Evolutionary conservation across 2,113 vertebrate genomes (phyloP).

Genomic region (Vimba vimba): DNA sequence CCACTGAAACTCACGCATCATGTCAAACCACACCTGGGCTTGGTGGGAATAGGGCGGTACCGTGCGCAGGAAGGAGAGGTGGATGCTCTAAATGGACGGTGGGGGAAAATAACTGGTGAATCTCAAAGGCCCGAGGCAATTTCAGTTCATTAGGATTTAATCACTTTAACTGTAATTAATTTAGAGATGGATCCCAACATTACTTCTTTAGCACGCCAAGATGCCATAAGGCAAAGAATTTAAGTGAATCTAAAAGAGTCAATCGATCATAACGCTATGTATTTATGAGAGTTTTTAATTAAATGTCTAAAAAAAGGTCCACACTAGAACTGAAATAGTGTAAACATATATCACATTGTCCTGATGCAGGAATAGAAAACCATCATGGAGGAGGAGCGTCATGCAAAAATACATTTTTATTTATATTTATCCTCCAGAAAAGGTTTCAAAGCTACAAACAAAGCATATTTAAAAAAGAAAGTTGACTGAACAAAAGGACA

Average conservation of each 20-base stretch:
- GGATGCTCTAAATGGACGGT: constrained; percentile 86
- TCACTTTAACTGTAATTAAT: constrained; percentile 51
- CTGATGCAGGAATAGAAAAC: neutral
- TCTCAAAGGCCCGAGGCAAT: constrained; percentile 19
- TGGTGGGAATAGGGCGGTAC: constrained; percentile 98
- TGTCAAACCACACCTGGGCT: constrained; percentile 98
- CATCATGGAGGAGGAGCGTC: neutral
- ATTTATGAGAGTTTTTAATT: constrained; percentile 28
- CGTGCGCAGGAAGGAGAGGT: constrained; percentile 95
- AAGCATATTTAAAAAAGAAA: neutral
- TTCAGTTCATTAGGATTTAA: constrained; percentile 39
- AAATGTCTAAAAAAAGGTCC: neutral
- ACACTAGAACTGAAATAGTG: neutral
- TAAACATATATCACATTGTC: constrained; percentile 5
- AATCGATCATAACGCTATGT: neutral
- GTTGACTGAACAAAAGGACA: neutral
- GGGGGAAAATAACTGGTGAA: neutral
- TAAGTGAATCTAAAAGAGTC: neutral
- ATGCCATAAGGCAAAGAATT: neutral
- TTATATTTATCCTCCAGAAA: neutral
- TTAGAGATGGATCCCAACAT: constrained; percentile 16
- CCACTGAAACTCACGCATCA: constrained; percentile 98
- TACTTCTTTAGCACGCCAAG: neutral
- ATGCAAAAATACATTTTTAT: neutral
- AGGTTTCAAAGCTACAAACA: neutral